These are phyloP conservation scores for Entelurus aequoreus DNA, from an alignment of 2,113 vertebrate species.

Conservation along the genomic window DNA sequence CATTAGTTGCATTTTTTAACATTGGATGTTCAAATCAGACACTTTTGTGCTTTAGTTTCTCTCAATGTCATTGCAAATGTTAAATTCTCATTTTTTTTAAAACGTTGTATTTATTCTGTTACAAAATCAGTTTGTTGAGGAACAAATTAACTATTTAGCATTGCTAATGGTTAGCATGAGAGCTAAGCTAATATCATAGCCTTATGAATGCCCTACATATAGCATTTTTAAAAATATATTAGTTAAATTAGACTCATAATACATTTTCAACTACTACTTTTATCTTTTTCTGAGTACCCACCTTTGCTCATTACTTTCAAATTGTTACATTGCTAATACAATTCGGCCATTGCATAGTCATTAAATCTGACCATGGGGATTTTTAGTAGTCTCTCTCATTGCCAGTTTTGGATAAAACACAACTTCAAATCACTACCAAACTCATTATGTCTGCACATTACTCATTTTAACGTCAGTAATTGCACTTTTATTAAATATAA, in stretches of 20 bases:
- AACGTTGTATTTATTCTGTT: too few species aligned
- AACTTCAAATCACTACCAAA: neutral
- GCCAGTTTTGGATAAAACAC: neutral
- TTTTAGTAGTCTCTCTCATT: neutral
- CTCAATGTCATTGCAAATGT: too few species aligned
- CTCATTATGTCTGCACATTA: slow-evolving; percentile 9
- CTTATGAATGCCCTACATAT: too few species aligned
- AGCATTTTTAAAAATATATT: too few species aligned
- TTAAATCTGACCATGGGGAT: neutral
- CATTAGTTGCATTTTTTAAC: too few species aligned
- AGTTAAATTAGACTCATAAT: neutral
- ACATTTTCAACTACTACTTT: neutral
- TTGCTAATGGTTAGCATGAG: too few species aligned
- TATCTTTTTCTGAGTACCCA: neutral
- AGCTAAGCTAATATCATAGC: too few species aligned
- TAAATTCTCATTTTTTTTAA: too few species aligned
- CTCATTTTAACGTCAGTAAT: neutral
- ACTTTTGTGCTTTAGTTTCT: too few species aligned
- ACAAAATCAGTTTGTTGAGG: too few species aligned
- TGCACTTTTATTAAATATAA: neutral
- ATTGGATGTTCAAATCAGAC: too few species aligned
- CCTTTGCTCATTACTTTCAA: neutral
- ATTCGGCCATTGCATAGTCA: neutral
- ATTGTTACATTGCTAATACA: neutral
- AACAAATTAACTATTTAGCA: too few species aligned